Base-by-base conservation (phyloP, 2,113 vertebrate genomes). In the Setophaga petechia region DNA sequence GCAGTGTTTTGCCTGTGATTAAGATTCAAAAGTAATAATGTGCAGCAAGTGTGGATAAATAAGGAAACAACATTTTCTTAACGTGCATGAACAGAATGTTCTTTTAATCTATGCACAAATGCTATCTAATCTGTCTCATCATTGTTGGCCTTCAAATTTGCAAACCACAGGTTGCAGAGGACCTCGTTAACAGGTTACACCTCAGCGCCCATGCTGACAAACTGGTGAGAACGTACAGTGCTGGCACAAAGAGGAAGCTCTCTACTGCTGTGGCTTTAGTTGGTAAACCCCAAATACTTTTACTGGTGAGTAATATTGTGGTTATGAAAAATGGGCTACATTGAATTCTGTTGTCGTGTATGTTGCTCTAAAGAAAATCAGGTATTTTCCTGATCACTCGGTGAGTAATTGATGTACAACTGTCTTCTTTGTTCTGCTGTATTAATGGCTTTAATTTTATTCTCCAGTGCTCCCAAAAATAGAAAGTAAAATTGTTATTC, bases 221-320 rank as follows among this genome's bases (percentile, higher is more conserved):
- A 52, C 74, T 71, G 12, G 98, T 98, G 91, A 91, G 86, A 37
- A 96, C 96, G 0, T 98, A 98, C 58, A 98, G 98, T 49, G 98
- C 97, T 22, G 98, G 98, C 23, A 98, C 97, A 25, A 98, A 95
- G 78, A 92, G 98, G 83, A 98, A 98, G 39, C 97, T 98, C 7
- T 98, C 98, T 31, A 85, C 96, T 68, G 98, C 98, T 35, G 51
- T 98, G 92, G 97, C 98, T 22, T 91, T 98, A 72, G 84, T 98
- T 85, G 98, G 98, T 18, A 96, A 96, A 81, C 98, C 98, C 8
- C 95, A 98, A 61, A 96, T 98, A 68, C 97, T 98, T 68, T 63
- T 98, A 52, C 23, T 98, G 97, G 98, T 98, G 68, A 97, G 98
- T n/a, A 62, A 79, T 23, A 10, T 2, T 2, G 25, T 25, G 6